These are phyloP conservation scores for Nebria ingens DNA, from an alignment of 1,140 invertebrate genomes.

Conservation along the genomic window DNA sequence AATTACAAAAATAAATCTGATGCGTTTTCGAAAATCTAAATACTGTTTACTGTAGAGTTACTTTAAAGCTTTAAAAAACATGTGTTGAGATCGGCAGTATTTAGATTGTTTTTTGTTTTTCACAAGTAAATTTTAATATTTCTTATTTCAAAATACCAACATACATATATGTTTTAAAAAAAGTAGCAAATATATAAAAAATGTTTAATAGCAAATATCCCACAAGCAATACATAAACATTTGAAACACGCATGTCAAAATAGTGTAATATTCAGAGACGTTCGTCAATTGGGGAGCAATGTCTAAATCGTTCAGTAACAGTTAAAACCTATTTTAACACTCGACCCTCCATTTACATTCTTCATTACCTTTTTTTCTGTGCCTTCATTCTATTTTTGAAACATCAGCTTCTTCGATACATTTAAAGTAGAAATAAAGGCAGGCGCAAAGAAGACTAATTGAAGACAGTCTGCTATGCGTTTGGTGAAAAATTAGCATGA, in stretches of 20 bases:
- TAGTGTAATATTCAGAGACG: too few relatives aligned
- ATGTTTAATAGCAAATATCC: too few relatives aligned
- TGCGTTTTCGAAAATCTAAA: not conserved
- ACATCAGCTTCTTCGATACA: not conserved
- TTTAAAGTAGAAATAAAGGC: not conserved
- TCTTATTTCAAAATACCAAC: too few relatives aligned
- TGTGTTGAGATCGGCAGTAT: too few relatives aligned
- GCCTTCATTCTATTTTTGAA: not conserved
- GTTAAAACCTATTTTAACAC: slow-evolving; percentile 3
- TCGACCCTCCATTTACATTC: slow-evolving; percentile 13
- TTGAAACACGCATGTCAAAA: too few relatives aligned
- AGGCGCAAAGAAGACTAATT: not conserved
- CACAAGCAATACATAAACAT: too few relatives aligned
- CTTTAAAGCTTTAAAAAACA: not conserved
- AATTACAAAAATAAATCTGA: too few relatives aligned
- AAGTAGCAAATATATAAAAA: too few relatives aligned
- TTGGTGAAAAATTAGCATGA: not conserved
- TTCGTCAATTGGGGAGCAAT: not conserved
- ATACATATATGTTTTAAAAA: too few relatives aligned
- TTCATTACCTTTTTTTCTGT: not conserved
- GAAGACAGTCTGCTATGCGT: not conserved
- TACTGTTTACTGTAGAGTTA: not conserved
- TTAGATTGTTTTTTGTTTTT: too few relatives aligned
- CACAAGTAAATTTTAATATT: too few relatives aligned
- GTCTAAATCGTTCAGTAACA: not conserved